Percentiles rank a stretch among this genome's conserved stretches.
These are phyloP conservation scores for Apus apus DNA, from an alignment of 2,113 vertebrate genomes.

Conservation along the genomic window DNA sequence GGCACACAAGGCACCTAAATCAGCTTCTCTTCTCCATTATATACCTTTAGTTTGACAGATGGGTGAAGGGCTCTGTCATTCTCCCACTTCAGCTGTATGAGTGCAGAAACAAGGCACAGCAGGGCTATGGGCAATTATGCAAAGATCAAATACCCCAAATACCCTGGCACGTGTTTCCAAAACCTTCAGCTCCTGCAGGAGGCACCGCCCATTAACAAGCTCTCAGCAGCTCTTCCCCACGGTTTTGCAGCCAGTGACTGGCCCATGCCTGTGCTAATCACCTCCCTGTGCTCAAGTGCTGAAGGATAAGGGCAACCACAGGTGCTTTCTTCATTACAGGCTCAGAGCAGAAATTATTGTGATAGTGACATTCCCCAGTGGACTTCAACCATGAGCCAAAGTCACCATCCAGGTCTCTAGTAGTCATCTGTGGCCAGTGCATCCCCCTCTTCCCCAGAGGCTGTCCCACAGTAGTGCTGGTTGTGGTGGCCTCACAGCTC, in stretches of 20 bases:
- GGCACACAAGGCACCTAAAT: background rate
- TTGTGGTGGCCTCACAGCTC: accelerated
- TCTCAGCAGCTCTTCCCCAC: background rate
- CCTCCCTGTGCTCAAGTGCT: background rate
- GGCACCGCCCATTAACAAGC: background rate
- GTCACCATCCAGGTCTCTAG: background rate
- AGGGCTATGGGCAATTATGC: background rate
- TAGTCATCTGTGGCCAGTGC: too few species aligned
- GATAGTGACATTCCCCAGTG: background rate
- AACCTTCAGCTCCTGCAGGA: slow-evolving; percentile 1
- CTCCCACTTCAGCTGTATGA: background rate
- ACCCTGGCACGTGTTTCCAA: background rate
- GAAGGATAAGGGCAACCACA: background rate
- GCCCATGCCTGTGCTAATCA: background rate
- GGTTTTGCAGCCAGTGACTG: background rate
- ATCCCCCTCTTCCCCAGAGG: background rate
- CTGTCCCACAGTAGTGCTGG: too few species aligned
- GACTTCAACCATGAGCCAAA: background rate
- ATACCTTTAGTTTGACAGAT: background rate
- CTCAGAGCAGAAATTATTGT: background rate
- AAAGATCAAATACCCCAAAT: background rate
- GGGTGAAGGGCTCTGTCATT: accelerated
- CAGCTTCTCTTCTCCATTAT: background rate
- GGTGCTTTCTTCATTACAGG: background rate
- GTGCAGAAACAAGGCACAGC: background rate